Evolutionary conservation across 2,113 vertebrate genomes (phyloP), one percentile per base, ranked within the genome.

Genomic region (Casuarius casuarius): DNA sequence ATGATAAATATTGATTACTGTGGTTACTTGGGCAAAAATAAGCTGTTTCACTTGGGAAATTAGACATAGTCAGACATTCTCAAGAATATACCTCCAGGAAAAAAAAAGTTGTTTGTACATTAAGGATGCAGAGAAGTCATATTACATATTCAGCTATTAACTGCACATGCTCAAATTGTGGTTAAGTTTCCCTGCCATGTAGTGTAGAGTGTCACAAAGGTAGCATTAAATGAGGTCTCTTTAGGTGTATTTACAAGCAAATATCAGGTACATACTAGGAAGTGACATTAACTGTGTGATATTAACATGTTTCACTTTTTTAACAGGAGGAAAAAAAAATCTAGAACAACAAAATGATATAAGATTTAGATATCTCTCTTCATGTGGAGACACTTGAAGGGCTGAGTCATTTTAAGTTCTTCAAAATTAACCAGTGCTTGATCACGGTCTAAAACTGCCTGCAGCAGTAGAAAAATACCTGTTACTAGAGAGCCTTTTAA

Each of bases 361-460:
- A 44, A 52, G 44, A 77, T 38, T 61, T 90, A 72, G 11, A 93
- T 93, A 90, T 11, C 23, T 89, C 22, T 68, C 33, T 63, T 63
- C 16, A 51, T 26, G 8, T 33, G 73, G 25, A 2, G 2, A 75
- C 10, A 25, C 25, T 88, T 88, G 48, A 92, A 61, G 15, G 17
- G 5, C 26, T 85, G 31, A 89, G 9, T 44, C 0, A 0, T 83
- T 94, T 88, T 70, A 80, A 62, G 3, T 63, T 7, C 23, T 80
- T 83, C 48, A 85, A 67, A 90, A 70, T 83, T 84, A 94, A 80
- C 12, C 14, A 31, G 18, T 77, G 17, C 11, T 94, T 92, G 80
- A 89, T 84, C 73, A 74, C 71, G 31, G 35, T 31, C 51, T 94
- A 58, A 90, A 92, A 72, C 10, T 80, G 75, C 75, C 78, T 90